Conservation (phyloP, 1,140 invertebrate species). For the Thaumetopoea pityocampa region DNA sequence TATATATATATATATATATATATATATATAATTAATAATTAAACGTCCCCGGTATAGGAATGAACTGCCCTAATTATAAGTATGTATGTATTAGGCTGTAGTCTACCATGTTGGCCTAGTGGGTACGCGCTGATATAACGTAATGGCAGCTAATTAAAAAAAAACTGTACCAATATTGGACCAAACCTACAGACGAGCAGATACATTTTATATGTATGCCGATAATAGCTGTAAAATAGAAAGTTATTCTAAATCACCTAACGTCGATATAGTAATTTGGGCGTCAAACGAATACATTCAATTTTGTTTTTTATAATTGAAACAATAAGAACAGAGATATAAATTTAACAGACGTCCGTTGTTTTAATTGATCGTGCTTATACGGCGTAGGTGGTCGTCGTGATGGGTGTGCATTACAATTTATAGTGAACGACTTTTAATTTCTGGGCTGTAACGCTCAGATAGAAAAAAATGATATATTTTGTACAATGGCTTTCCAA, state of each 20-base stretch:
- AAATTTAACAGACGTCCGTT: conserved; percentile 45
- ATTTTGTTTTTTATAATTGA: conserved; percentile 68
- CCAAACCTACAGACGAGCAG: no score
- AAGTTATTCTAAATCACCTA: conserved; percentile 42
- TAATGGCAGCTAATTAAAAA: no score
- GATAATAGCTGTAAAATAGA: conserved; percentile 43
- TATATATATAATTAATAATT: no score
- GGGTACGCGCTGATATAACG: no score
- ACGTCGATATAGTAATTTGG: conserved; percentile 57
- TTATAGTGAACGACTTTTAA: conserved; percentile 27
- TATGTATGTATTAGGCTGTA: no score
- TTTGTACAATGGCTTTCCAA: background rate
- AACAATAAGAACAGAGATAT: conserved; percentile 57
- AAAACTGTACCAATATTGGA: no score
- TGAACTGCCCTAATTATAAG: no score
- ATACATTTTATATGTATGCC: no score
- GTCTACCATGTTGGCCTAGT: no score
- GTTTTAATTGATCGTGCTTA: conserved; percentile 46
- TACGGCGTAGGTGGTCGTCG: conserved; percentile 49
- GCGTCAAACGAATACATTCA: conserved; percentile 53
- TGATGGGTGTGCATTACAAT: conserved; percentile 45
- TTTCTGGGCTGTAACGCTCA: conserved; percentile 7
- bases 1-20: no score
- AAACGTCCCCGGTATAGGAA: no score
- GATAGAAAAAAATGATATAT: background rate